Percentiles rank a stretch among this genome's conserved stretches.
phyloP scores from a whole-genome alignment of 2,888 invertebrate species.

The Polyommatus iphigenia region DNA sequence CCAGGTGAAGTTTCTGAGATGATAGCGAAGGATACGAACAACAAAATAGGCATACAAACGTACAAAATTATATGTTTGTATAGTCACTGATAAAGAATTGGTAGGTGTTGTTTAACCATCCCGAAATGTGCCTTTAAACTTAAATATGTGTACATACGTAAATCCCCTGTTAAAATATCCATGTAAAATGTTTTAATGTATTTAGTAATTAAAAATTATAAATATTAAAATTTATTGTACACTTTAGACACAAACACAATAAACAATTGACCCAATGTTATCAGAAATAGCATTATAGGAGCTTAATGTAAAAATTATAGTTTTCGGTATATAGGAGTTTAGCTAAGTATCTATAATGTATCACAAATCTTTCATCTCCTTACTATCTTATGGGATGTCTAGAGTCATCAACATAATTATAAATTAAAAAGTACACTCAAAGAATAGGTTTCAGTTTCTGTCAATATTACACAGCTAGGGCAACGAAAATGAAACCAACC shows the following conservation, averaged over 20 bases:
- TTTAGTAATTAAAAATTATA: background rate
- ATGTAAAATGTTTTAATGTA: slow-evolving; percentile 12
- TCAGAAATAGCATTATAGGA: background rate
- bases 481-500: too few species aligned
- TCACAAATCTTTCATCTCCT: too few species aligned
- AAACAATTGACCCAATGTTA: background rate
- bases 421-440: too few species aligned
- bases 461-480: too few species aligned
- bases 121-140: background rate
- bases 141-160: slow-evolving; percentile 14
- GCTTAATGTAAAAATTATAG: too few species aligned
- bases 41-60: slow-evolving; percentile 19
- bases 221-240: background rate
- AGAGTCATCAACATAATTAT: too few species aligned
- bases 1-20: background rate
- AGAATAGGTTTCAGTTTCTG: too few species aligned
- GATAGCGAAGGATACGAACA: background rate
- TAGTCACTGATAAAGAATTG: background rate
- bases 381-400: too few species aligned
- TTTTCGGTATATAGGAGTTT: too few species aligned
- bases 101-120: slow-evolving; percentile 1
- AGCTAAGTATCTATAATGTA: too few species aligned
- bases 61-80: slow-evolving; percentile 12
- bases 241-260: background rate
- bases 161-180: slow-evolving; percentile 11